phyloP scores from a whole-genome alignment of 2,113 vertebrate species.

The human region GRCh38 chr17:44585501-44586000 shows the following conservation, averaged over 20 bases:
- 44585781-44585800: not conserved
- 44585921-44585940: not conserved
- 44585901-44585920: fast-evolving
- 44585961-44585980: not conserved
- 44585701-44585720: too few relatives aligned
- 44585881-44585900: not conserved
- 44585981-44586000: not conserved
- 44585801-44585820: not conserved
- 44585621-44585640: not conserved
- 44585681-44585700: not conserved
- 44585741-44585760: not conserved
- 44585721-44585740: not conserved
- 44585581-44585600: not conserved
- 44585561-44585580: not conserved
- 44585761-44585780: not conserved
- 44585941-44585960: not conserved
- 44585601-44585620: not conserved
- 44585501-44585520: too few relatives aligned
- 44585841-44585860: not conserved
- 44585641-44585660: not conserved
- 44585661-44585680: not conserved
- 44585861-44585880: not conserved
- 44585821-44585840: not conserved
- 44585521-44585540: not conserved
- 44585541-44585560: not conserved